Evolutionary conservation across 1,140 invertebrate genomes (phyloP).

Genomic region (Medauroidea extradentata): DNA sequence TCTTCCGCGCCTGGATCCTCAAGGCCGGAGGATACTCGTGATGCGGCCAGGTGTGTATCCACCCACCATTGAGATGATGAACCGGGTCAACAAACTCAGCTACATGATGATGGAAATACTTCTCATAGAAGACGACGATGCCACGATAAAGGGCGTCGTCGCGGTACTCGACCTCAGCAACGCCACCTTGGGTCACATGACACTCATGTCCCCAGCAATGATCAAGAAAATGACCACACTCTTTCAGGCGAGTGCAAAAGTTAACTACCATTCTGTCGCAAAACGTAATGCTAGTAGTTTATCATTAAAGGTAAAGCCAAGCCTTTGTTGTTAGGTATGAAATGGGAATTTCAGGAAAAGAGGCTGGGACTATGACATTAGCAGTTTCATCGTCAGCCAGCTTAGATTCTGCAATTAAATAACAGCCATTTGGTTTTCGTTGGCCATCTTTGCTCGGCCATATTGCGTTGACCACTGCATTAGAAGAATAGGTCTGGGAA

Average conservation of each 20-base stretch:
- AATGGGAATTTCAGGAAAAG: too few relatives aligned
- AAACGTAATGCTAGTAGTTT: too few relatives aligned
- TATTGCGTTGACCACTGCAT: too few relatives aligned
- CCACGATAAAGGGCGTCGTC: slow-evolving; percentile 1
- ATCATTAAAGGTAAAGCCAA: too few relatives aligned
- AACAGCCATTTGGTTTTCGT: too few relatives aligned
- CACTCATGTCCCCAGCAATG: slow-evolving; percentile 6
- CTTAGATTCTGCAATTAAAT: too few relatives aligned
- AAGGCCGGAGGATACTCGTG: slow-evolving; percentile 29
- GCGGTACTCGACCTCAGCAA: slow-evolving; percentile 10
- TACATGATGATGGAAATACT: slow-evolving; percentile 20
- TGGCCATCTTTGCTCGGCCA: too few relatives aligned
- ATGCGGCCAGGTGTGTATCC: slow-evolving; percentile 13
- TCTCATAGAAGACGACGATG: slow-evolving; percentile 14
- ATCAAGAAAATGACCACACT: slow-evolving; percentile 16
- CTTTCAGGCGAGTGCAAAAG: slow-evolving; percentile 12
- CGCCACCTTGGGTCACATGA: slow-evolving; percentile 15
- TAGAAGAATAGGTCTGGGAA: too few relatives aligned
- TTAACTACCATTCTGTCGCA: too few relatives aligned
- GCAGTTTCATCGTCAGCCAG: too few relatives aligned
- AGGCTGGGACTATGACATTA: too few relatives aligned
- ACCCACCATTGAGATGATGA: slow-evolving; percentile 7
- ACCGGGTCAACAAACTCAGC: slow-evolving; percentile 9
- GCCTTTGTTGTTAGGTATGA: too few relatives aligned
- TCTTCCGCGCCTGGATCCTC: slow-evolving; percentile 26